phyloP scores from a whole-genome alignment of 1,140 invertebrate genomes.

The Globodera ellingtonae region DNA sequence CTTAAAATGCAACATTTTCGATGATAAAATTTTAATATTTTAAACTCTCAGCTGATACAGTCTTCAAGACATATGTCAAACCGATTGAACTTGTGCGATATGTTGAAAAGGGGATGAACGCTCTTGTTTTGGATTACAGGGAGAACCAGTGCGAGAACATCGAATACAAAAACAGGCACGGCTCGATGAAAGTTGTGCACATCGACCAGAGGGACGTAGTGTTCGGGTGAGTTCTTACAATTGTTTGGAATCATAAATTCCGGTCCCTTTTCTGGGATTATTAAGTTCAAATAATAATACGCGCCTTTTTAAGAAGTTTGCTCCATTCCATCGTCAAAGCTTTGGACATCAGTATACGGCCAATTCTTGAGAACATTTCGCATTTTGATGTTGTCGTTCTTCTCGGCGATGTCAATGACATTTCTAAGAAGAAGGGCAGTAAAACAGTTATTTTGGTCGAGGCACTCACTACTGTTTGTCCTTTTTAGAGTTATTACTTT shows the following conservation, averaged over 20 bases:
- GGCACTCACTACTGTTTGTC: constrained; percentile 25
- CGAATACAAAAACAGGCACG: background rate
- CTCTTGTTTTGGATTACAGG: constrained; percentile 15
- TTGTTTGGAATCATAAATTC: background rate
- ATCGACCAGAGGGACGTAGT: constrained; percentile 5
- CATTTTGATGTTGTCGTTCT: constrained; percentile 28
- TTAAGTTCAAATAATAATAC: background rate
- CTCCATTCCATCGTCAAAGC: constrained; percentile 7
- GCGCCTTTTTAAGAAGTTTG: constrained; percentile 13
- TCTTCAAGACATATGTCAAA: background rate
- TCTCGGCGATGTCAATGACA: constrained; percentile 19
- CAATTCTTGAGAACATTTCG: constrained; percentile 16
- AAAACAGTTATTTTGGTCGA: constrained; percentile 21
- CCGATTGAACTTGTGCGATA: background rate
- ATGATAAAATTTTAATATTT: too few relatives aligned
- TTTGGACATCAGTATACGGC: constrained; percentile 22
- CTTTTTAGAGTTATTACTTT: background rate
- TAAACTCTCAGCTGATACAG: background rate
- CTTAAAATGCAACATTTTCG: too few relatives aligned
- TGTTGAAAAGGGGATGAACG: background rate
- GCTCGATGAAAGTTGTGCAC: constrained; percentile 15
- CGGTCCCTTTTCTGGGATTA: too few relatives aligned
- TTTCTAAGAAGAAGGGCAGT: constrained; percentile 16
- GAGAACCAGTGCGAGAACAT: background rate
- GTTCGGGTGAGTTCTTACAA: constrained; percentile 12